These are phyloP conservation scores for Peromyscus melanophrys DNA, from an alignment of 2,797 vertebrate species.

Conservation along the genomic window DNA sequence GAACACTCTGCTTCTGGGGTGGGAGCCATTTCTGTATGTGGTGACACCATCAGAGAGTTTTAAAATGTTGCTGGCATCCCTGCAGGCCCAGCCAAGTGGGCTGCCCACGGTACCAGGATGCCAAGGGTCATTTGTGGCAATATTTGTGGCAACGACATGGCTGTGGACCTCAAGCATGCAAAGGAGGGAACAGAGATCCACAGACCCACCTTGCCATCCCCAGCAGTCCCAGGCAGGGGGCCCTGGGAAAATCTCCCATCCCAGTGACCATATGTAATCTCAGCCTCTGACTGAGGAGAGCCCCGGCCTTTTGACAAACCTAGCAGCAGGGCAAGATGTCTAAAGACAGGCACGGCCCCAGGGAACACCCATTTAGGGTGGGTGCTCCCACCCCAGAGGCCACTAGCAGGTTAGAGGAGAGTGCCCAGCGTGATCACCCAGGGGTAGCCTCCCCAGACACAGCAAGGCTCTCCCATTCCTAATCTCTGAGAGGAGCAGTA, in stretches of 20 bases:
- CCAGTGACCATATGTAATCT: rapidly evolving
- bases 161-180: rapidly evolving
- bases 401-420: neutral
- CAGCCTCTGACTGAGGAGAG: neutral
- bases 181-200: neutral
- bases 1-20: neutral
- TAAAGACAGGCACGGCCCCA: rapidly evolving
- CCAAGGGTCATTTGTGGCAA: neutral
- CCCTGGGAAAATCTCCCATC: neutral
- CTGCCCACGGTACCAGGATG: neutral
- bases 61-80: neutral
- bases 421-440: neutral
- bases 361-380: neutral
- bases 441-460: neutral
- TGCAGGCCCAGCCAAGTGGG: neutral
- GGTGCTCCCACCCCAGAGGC: no score
- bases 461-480: neutral
- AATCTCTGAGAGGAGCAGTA: neutral
- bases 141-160: rapidly evolving
- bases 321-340: neutral
- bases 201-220: no score
- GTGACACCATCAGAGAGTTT: neutral
- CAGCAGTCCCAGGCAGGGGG: rapidly evolving
- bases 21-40: neutral
- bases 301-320: neutral